A percentile compares a stretch with the other conserved stretches of the same genome.
These are phyloP conservation scores for Phymorhynchus buccinoides DNA, from an alignment of 1,140 invertebrate species.

Conservation along the genomic window DNA sequence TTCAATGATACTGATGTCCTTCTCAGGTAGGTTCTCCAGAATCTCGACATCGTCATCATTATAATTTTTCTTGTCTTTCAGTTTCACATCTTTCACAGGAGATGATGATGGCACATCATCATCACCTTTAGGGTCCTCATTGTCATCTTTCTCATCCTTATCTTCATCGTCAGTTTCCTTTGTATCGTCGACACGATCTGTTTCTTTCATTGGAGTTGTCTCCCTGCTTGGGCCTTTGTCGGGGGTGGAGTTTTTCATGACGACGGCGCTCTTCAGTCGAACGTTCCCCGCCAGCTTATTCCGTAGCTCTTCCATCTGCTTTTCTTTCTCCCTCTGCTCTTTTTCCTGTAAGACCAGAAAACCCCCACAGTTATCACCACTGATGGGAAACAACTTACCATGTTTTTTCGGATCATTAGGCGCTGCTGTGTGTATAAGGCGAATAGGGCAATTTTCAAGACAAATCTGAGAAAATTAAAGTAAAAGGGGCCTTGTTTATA, in stretches of 20 bases:
- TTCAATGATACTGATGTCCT: neutral
- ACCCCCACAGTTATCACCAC: no score
- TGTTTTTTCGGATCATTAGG: no score
- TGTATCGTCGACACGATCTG: no score
- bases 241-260: conserved; percentile 36
- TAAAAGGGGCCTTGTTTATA: no score
- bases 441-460: no score
- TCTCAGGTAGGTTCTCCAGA: neutral
- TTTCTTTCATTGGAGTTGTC: no score
- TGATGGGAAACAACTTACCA: no score
- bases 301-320: conserved; percentile 59
- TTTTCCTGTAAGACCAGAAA: no score
- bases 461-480: no score
- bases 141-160: no score
- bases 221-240: neutral
- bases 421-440: no score
- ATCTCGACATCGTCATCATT: conserved; percentile 2
- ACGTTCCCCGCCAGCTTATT: conserved; percentile 61
- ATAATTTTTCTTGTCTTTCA: neutral
- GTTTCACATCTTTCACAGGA: neutral
- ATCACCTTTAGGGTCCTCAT: neutral
- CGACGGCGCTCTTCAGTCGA: conserved; percentile 47
- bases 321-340: conserved; percentile 44
- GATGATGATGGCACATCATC: neutral
- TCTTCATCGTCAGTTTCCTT: no score